Conservation (phyloP, 2,888 invertebrate species). For the Trichacis sp. region DNA sequence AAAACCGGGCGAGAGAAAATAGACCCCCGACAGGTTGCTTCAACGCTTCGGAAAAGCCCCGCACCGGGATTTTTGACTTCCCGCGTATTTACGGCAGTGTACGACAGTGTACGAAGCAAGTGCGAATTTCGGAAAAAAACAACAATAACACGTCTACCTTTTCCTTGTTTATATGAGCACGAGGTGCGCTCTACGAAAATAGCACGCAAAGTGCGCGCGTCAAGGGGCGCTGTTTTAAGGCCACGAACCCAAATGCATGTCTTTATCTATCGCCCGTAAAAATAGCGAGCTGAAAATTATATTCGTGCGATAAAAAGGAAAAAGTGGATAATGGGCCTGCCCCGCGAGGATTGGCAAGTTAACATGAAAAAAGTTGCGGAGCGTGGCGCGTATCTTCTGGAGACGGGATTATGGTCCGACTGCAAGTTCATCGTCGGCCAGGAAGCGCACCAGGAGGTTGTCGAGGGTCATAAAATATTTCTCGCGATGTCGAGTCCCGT, state of each 20-base stretch:
- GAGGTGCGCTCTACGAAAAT: slow-evolving; percentile 13
- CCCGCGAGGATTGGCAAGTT: slow-evolving; percentile 81
- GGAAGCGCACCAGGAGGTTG: slow-evolving; percentile 79
- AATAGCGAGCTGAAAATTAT: background rate
- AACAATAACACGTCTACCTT: no score
- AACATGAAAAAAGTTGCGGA: slow-evolving; percentile 79
- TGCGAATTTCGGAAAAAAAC: background rate
- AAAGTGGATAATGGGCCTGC: slow-evolving; percentile 69
- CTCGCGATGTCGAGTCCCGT: slow-evolving; percentile 90
- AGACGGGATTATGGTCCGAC: slow-evolving; percentile 86
- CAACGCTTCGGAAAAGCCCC: slow-evolving; percentile 1
- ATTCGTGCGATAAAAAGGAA: background rate
- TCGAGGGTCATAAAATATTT: slow-evolving; percentile 83
- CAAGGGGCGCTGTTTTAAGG: background rate
- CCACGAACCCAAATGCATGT: background rate
- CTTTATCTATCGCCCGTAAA: background rate
- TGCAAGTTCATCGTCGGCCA: slow-evolving; percentile 86
- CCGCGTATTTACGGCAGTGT: no score
- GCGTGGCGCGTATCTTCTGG: slow-evolving; percentile 80
- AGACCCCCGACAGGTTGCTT: background rate
- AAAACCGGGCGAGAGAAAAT: background rate
- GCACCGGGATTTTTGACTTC: background rate
- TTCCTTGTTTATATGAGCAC: background rate
- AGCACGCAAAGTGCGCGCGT: slow-evolving; percentile 5
- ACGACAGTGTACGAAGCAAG: no score